phyloP scores from a whole-genome alignment of 2,113 vertebrate species.

The Passer montanus region DNA sequence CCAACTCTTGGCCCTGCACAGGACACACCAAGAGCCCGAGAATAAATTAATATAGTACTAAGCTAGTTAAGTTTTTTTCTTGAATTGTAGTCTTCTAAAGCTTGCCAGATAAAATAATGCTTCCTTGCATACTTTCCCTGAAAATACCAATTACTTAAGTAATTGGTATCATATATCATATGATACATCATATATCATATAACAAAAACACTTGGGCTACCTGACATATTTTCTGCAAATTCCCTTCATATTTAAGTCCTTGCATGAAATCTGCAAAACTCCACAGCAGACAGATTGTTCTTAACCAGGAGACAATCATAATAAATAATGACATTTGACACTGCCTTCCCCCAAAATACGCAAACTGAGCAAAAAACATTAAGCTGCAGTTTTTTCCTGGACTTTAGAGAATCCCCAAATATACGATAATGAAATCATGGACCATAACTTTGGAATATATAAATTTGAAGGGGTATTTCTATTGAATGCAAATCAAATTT shows the following conservation, averaged over 20 bases:
- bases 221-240: not conserved
- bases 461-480: not conserved
- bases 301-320: not conserved
- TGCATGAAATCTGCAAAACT: not conserved
- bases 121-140: not conserved
- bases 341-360: fast-evolving
- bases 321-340: not conserved
- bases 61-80: not conserved
- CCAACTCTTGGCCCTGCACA: not conserved
- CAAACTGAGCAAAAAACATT: not conserved
- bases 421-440: not conserved
- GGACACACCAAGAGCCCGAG: not conserved
- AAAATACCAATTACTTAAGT: not conserved
- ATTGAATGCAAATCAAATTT: not conserved
- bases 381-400: not conserved
- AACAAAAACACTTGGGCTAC: not conserved
- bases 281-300: not conserved
- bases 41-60: not conserved
- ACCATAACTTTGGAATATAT: not conserved
- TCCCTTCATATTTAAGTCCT: not conserved
- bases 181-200: not conserved
- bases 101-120: not conserved
- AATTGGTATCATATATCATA: not conserved
- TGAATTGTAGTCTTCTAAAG: not conserved
- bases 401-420: not conserved